Evolutionary conservation across 2,888 invertebrate genomes (phyloP).

Genomic region (Eulithis prunata): DNA sequence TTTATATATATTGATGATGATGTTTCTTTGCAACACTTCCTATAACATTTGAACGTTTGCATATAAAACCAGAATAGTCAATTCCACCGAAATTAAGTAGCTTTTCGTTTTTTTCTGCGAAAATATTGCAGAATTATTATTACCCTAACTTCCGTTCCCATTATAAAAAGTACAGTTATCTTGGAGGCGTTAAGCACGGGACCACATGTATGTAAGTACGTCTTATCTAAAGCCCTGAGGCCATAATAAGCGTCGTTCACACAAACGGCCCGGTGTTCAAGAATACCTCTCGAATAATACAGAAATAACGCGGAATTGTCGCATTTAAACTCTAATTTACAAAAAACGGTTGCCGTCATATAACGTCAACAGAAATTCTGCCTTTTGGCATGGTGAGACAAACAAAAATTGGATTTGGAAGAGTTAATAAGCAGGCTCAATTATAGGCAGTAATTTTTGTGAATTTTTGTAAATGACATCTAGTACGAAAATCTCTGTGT

Average conservation of each 20-base stretch:
- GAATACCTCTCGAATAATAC: constrained; percentile 51
- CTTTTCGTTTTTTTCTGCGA: neutral
- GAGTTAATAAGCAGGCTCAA: no score
- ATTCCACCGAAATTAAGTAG: neutral
- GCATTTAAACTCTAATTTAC: constrained; percentile 16
- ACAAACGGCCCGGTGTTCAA: constrained; percentile 43
- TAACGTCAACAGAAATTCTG: neutral
- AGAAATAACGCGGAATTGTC: constrained; percentile 55
- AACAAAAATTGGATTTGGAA: no score
- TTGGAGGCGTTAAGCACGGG: constrained; percentile 22
- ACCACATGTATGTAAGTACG: constrained; percentile 30
- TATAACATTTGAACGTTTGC: neutral
- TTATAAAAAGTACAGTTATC: constrained; percentile 24
- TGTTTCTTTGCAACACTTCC: no score
- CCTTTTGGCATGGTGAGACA: no score
- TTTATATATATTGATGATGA: no score
- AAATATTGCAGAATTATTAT: neutral
- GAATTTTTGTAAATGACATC: neutral
- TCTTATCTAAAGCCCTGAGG: constrained; percentile 44
- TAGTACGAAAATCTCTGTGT: no score
- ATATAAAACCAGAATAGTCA: neutral
- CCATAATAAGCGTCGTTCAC: constrained; percentile 43
- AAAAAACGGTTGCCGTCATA: neutral
- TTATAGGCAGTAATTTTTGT: neutral
- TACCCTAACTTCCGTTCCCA: constrained; percentile 5